Evolutionary conservation across 2,888 invertebrate species (phyloP).

Genomic region (Amphipyra tragopoginis): DNA sequence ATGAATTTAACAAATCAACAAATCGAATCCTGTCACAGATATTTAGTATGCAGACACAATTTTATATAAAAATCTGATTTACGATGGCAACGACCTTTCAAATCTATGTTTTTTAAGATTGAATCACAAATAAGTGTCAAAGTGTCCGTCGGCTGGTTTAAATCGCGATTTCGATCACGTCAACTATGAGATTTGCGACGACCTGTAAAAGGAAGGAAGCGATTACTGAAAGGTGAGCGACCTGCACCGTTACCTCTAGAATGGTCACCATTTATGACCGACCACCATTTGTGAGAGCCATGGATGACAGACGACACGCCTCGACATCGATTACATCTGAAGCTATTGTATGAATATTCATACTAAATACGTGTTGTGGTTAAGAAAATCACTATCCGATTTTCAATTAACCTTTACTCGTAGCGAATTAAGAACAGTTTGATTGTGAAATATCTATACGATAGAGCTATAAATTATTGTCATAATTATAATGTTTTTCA

Average conservation of each 20-base stretch:
- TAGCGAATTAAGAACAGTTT: constrained; percentile 39
- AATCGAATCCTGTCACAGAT: not conserved
- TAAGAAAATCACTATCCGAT: constrained; percentile 46
- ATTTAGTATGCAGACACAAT: constrained; percentile 3
- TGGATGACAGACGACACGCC: constrained; percentile 65
- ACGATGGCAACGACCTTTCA: constrained; percentile 66
- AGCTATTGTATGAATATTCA: constrained; percentile 78
- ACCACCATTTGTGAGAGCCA: constrained; percentile 59
- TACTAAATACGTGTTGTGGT: constrained; percentile 65
- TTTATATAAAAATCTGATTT: constrained; percentile 46
- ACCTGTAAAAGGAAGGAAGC: constrained; percentile 85
- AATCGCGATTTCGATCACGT: constrained; percentile 80
- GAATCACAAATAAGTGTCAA: constrained; percentile 34
- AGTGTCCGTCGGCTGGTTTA: constrained; percentile 38
- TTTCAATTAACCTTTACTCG: constrained; percentile 38
- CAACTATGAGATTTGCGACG: constrained; percentile 77
- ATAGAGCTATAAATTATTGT: constrained; percentile 54
- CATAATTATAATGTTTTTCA: constrained; percentile 53
- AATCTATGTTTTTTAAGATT: constrained; percentile 46
- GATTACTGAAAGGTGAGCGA: constrained; percentile 87
- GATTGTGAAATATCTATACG: constrained; percentile 31
- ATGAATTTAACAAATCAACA: not conserved
- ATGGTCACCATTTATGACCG: constrained; percentile 74
- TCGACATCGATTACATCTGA: constrained; percentile 77
- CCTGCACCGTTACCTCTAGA: constrained; percentile 83